Conservation (phyloP, 1,140 invertebrate species). For the Aradophagus sp. region DNA sequence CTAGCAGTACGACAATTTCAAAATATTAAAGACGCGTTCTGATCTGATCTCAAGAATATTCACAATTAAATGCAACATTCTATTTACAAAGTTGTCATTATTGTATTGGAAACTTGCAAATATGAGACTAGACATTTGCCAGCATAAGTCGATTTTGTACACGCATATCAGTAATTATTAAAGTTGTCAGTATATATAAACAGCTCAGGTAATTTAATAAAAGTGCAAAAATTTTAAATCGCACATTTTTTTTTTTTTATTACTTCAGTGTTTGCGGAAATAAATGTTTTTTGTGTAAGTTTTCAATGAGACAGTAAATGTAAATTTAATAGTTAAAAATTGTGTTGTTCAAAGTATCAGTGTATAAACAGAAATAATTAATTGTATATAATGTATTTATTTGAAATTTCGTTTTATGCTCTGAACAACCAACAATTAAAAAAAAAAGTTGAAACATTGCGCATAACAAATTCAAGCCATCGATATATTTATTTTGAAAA, state of each 20-base stretch:
- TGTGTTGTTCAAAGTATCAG: no score
- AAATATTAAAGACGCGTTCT: slow-evolving; percentile 98
- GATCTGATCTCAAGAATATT: slow-evolving; percentile 55
- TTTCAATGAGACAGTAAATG: no score
- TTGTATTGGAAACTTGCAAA: neutral
- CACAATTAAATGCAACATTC: slow-evolving; percentile 27
- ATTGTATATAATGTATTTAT: no score
- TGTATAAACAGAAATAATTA: no score
- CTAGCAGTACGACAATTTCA: slow-evolving; percentile 96
- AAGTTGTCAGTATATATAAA: slow-evolving; percentile 8
- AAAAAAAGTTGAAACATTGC: no score
- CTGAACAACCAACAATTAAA: no score
- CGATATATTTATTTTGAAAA: slow-evolving; percentile 1
- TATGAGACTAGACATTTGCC: slow-evolving; percentile 4
- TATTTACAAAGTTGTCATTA: slow-evolving; percentile 2
- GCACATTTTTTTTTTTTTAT: no score
- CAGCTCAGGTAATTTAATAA: neutral
- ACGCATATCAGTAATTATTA: slow-evolving; percentile 46
- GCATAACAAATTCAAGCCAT: neutral
- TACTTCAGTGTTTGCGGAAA: no score
- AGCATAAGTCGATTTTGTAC: slow-evolving; percentile 30
- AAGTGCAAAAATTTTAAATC: no score
- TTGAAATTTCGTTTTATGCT: no score
- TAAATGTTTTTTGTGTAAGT: no score
- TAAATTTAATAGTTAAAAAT: no score